Conservation (phyloP, 2,797 vertebrate species). For the Eurystomus glaucurus region DNA sequence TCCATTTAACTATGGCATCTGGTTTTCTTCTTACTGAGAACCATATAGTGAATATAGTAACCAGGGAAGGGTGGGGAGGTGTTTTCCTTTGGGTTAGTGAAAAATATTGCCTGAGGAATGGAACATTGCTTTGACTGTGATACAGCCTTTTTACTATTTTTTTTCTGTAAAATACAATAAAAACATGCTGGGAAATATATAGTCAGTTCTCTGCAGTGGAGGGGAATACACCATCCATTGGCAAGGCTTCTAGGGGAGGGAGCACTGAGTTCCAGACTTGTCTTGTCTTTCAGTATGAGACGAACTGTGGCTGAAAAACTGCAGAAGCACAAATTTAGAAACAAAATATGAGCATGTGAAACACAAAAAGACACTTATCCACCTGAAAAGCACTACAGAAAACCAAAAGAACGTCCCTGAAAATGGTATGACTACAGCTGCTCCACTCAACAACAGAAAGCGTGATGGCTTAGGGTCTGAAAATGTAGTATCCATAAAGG, state of each 20-base stretch:
- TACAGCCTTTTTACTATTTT: constrained; percentile 59
- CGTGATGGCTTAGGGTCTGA: neutral
- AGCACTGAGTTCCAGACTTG: neutral
- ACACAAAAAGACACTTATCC: neutral
- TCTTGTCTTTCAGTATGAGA: neutral
- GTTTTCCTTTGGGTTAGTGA: constrained; percentile 54
- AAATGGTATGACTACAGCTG: neutral
- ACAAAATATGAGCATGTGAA: neutral
- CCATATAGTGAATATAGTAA: neutral
- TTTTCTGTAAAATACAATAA: constrained; percentile 57
- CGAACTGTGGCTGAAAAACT: neutral
- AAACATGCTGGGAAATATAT: constrained; percentile 52
- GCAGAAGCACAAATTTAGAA: neutral
- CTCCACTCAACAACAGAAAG: neutral
- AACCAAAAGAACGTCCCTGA: neutral
- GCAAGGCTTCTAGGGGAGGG: neutral
- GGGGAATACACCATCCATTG: neutral
- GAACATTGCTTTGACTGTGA: constrained; percentile 57
- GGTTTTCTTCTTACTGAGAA: constrained; percentile 64
- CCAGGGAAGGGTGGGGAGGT: constrained; percentile 57
- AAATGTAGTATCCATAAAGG: constrained; percentile 3
- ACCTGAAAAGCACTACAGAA: neutral
- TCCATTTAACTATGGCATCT: constrained; percentile 50
- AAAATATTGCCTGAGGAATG: constrained; percentile 64
- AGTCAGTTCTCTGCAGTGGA: constrained; percentile 40